Evolutionary conservation across 2,797 vertebrate species (phyloP).

Genomic region (Vultur gryphus): DNA sequence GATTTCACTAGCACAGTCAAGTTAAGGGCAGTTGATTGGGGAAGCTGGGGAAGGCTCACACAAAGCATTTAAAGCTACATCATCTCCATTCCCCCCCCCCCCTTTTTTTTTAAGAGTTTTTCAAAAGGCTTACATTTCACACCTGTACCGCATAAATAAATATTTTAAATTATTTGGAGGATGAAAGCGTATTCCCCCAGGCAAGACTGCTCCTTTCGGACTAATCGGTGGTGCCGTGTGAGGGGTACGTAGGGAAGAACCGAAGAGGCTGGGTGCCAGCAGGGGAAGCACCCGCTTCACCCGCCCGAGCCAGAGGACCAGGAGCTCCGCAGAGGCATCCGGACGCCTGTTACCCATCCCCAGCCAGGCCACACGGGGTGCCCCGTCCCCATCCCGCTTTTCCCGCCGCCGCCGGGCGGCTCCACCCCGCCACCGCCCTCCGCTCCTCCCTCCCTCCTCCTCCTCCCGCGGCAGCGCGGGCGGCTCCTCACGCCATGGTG

Average conservation of each 20-base stretch:
- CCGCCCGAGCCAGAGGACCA: not conserved
- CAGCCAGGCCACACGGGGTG: not conserved
- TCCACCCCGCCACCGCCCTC: not conserved
- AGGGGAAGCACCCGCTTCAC: not conserved
- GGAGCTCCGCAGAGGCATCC: not conserved
- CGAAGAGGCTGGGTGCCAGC: rapidly evolving
- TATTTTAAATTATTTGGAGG: not conserved
- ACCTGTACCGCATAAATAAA: not conserved
- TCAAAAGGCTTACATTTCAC: not conserved
- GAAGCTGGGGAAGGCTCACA: not conserved
- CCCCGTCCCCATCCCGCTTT: not conserved
- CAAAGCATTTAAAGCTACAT: not conserved
- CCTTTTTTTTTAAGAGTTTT: not conserved
- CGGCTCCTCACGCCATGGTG: not conserved
- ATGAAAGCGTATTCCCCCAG: not conserved
- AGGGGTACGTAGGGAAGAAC: rapidly evolving
- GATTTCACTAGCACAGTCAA: not conserved
- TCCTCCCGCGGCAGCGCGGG: not conserved
- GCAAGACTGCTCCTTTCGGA: not conserved
- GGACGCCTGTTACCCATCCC: rapidly evolving
- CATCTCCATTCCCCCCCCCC: not conserved
- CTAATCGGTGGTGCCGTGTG: not conserved
- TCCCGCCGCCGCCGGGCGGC: not conserved
- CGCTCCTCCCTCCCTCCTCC: not conserved
- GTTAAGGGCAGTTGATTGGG: not conserved